A percentile compares a stretch with the other conserved stretches of the same genome.
These are phyloP conservation scores for Pantelozetes paolii DNA, from an alignment of 2,888 invertebrate genomes.

Conservation along the genomic window DNA sequence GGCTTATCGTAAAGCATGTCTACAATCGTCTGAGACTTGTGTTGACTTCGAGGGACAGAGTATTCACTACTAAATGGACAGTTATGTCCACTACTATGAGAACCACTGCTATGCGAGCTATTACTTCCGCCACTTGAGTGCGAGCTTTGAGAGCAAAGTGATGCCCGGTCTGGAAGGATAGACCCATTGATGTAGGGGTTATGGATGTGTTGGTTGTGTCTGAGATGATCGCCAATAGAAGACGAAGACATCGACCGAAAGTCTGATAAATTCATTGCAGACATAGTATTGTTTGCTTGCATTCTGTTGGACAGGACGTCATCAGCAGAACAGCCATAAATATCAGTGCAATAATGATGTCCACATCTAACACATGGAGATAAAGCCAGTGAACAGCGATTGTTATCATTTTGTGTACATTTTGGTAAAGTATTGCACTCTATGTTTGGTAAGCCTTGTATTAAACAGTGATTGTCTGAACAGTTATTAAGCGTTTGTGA, in stretches of 20 bases:
- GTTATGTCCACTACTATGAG: slow-evolving; percentile 55
- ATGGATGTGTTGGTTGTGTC: background rate
- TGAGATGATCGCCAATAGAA: background rate
- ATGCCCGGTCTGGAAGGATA: slow-evolving; percentile 44
- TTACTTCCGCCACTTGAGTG: slow-evolving; percentile 33
- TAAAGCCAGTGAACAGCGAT: background rate
- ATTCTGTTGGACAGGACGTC: background rate
- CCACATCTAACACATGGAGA: background rate
- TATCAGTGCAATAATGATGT: slow-evolving; percentile 22
- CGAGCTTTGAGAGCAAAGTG: slow-evolving; percentile 46
- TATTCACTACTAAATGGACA: slow-evolving; percentile 54
- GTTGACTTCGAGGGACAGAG: slow-evolving; percentile 46
- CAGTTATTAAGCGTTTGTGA: slow-evolving; percentile 9
- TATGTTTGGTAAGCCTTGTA: background rate
- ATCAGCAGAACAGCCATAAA: background rate
- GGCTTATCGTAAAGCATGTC: slow-evolving; percentile 34
- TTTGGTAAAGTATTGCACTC: slow-evolving; percentile 18
- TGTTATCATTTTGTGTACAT: slow-evolving; percentile 18
- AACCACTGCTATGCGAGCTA: slow-evolving; percentile 41
- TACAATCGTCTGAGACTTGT: background rate
- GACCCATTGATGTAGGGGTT: background rate
- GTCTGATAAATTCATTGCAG: slow-evolving; percentile 34
- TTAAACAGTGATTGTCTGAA: slow-evolving; percentile 15
- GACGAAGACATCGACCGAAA: slow-evolving; percentile 12
- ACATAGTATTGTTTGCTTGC: slow-evolving; percentile 10